phyloP scores from a whole-genome alignment of 92 coral and sea anemone species.

The Zoanthus sociatus region DNA sequence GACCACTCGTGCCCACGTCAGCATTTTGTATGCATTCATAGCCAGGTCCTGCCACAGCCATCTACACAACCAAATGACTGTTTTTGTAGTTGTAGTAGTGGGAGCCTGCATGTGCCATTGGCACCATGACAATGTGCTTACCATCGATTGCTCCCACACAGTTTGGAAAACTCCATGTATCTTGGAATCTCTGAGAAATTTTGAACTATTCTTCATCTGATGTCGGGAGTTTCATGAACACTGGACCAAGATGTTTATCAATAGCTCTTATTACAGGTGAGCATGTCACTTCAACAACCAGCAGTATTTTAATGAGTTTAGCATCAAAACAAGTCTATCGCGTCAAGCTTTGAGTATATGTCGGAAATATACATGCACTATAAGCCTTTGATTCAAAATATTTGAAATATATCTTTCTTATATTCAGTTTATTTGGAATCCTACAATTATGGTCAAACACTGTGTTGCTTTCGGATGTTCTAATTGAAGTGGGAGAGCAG shows the following conservation, averaged over 20 bases:
- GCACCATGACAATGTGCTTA: conserved; percentile 56
- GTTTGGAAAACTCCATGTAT: conserved; percentile 59
- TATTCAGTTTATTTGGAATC: too few species aligned
- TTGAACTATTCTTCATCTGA: conserved; percentile 51
- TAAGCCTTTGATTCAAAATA: too few species aligned
- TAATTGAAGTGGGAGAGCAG: too few species aligned
- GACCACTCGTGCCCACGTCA: conserved; percentile 42
- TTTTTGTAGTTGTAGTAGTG: conserved; percentile 55
- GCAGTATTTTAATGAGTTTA: too few species aligned
- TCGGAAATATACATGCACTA: too few species aligned
- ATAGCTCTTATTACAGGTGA: not conserved
- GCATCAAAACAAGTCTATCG: too few species aligned
- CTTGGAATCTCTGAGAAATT: conserved; percentile 47
- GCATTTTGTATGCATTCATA: conserved; percentile 51
- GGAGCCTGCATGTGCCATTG: conserved; percentile 57
- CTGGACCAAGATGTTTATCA: conserved; percentile 35
- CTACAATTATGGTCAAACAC: too few species aligned
- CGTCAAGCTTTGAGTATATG: too few species aligned
- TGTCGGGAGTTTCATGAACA: conserved; percentile 41
- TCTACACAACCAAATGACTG: conserved; percentile 53
- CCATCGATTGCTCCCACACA: conserved; percentile 67
- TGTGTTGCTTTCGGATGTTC: too few species aligned
- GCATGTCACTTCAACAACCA: too few species aligned
- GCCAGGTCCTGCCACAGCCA: conserved; percentile 65
- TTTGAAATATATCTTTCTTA: too few species aligned